Percentiles rank a stretch among this genome's conserved stretches.
phyloP scores from a whole-genome alignment of 2,888 invertebrate genomes.

The Tyria jacobaeae region DNA sequence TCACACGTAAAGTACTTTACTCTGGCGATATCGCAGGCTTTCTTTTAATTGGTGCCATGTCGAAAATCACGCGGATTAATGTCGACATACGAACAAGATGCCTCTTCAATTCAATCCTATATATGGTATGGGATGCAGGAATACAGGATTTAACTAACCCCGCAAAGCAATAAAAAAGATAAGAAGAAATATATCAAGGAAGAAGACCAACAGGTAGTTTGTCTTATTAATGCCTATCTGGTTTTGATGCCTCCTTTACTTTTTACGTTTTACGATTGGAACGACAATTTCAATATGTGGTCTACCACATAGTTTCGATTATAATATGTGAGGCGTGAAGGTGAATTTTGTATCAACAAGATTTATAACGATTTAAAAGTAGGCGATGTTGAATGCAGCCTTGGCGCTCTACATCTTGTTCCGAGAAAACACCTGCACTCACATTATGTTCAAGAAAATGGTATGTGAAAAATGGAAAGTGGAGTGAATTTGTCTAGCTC shows the following conservation, averaged over 20 bases:
- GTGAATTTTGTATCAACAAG: conserved; percentile 62
- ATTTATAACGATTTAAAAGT: conserved; percentile 71
- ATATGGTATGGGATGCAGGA: conserved; percentile 37
- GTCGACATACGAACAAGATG: conserved; percentile 53
- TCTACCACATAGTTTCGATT: conserved; percentile 24
- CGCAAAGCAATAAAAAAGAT: conserved; percentile 47
- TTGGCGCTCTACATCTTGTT: conserved; percentile 72
- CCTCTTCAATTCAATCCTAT: conserved; percentile 45
- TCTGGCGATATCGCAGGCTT: conserved; percentile 65
- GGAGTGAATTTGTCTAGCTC: conserved; percentile 81
- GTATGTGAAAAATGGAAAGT: conserved; percentile 84
- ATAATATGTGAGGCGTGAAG: conserved; percentile 47
- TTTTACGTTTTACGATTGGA: conserved; percentile 38
- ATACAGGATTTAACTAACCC: conserved; percentile 47
- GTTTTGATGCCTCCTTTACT: conserved; percentile 25
- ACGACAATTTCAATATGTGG: conserved; percentile 50
- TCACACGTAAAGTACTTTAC: conserved; percentile 43
- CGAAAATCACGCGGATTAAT: conserved; percentile 63
- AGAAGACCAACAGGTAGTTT: conserved; percentile 24
- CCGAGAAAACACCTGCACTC: conserved; percentile 74
- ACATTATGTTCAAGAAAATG: conserved; percentile 75
- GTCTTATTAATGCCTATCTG: conserved; percentile 16
- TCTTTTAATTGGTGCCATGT: conserved; percentile 72
- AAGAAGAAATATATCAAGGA: conserved; percentile 34
- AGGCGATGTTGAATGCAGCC: conserved; percentile 68